Percentiles rank a stretch among this genome's conserved stretches.
phyloP scores from a whole-genome alignment of 2,797 vertebrate genomes.

The Distichodus sexfasciatus region DNA sequence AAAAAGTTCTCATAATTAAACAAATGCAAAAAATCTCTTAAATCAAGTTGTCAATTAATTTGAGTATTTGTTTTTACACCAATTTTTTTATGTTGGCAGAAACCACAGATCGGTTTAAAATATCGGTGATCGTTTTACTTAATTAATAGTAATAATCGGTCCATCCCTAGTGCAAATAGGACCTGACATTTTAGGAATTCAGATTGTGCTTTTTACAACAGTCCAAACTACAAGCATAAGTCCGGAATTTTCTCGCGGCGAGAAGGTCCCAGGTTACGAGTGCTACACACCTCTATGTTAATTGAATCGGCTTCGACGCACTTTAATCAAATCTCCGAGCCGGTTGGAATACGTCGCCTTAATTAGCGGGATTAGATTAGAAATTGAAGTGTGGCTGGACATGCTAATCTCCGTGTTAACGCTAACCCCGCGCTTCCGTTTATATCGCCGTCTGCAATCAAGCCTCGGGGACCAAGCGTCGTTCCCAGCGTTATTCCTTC shows the following conservation, averaged over 20 bases:
- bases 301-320: constrained; percentile 73
- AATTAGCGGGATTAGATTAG: constrained; percentile 62
- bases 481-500: neutral
- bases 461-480: neutral
- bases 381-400: constrained; percentile 63
- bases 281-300: constrained; percentile 53
- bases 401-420: constrained; percentile 59
- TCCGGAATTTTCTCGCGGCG: constrained; percentile 1
- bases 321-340: constrained; percentile 66
- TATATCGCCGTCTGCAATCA: constrained; percentile 12
- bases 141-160: too few relatives aligned
- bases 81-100: too few relatives aligned
- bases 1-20: too few relatives aligned
- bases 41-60: too few relatives aligned
- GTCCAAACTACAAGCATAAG: too few relatives aligned
- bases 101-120: too few relatives aligned
- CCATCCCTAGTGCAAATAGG: too few relatives aligned
- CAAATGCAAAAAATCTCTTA: too few relatives aligned
- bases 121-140: too few relatives aligned
- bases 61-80: too few relatives aligned
- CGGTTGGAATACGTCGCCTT: constrained; percentile 62
- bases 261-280: constrained; percentile 40
- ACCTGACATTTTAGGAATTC: too few relatives aligned
- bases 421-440: constrained; percentile 31
- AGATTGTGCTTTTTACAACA: too few relatives aligned